These are phyloP conservation scores for Falcunculus frontatus DNA, from an alignment of 2,113 vertebrate genomes.

Conservation along the genomic window DNA sequence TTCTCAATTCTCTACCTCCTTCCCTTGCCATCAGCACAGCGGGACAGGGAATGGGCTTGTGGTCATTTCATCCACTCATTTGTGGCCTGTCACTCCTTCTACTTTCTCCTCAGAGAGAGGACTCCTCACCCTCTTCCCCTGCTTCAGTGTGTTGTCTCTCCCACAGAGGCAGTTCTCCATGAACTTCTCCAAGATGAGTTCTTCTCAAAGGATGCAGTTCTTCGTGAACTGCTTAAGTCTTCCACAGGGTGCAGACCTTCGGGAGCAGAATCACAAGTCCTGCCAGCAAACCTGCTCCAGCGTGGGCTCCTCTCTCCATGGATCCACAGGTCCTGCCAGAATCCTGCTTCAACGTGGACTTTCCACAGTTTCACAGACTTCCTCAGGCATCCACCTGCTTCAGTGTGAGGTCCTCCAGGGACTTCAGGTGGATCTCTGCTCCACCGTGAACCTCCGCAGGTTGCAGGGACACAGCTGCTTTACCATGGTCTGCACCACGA, in stretches of 20 bases:
- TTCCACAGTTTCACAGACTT: not conserved
- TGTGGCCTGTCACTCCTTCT: not conserved
- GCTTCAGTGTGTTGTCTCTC: not conserved
- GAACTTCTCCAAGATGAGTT: not conserved
- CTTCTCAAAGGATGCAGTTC: not conserved
- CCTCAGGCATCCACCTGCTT: not conserved
- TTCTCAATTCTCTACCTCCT: not conserved
- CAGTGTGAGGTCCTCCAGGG: not conserved
- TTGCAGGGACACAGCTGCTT: not conserved
- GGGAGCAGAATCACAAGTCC: too few species aligned
- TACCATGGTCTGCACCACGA: rapidly evolving
- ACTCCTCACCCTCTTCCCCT: not conserved
- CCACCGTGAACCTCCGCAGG: not conserved
- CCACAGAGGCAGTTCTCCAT: not conserved
- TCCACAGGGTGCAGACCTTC: rapidly evolving
- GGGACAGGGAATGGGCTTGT: not conserved
- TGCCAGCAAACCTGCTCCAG: not conserved
- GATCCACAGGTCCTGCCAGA: not conserved
- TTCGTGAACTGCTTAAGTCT: not conserved
- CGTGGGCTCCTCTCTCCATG: rapidly evolving
- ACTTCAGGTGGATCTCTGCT: not conserved
- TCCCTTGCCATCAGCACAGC: not conserved
- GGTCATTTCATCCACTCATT: not conserved
- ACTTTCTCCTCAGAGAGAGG: not conserved
- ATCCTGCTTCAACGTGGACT: not conserved